Conservation (phyloP, 2,888 invertebrate species). For the Dolichopus griseipennis region DNA sequence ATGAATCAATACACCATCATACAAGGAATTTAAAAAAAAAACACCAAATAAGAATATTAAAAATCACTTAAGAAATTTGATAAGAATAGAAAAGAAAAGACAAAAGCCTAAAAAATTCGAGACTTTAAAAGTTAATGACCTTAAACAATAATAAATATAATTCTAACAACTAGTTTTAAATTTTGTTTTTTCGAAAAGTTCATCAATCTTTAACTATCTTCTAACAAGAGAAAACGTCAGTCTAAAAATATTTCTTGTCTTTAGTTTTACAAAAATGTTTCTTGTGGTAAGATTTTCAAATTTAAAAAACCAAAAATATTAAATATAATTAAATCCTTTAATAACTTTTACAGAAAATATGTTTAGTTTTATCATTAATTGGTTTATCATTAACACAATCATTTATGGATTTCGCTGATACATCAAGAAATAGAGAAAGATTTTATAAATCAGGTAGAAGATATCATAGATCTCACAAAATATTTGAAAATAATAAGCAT, state of each 20-base stretch:
- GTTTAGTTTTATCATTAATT: not conserved
- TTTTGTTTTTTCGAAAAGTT: not conserved
- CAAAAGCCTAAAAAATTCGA: too few species aligned
- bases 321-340: not conserved
- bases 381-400: too few species aligned
- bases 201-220: not conserved
- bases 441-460: not conserved
- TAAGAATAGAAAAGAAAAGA: too few species aligned
- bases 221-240: not conserved
- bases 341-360: not conserved
- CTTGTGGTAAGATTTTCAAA: not conserved
- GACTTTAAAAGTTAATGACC: not conserved
- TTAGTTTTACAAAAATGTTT: not conserved
- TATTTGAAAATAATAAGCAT: not conserved
- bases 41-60: too few species aligned
- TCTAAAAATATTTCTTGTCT: not conserved
- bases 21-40: too few species aligned
- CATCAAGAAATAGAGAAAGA: not conserved
- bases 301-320: not conserved
- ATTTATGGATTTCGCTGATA: not conserved
- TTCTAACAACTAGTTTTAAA: not conserved
- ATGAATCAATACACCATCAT: too few species aligned
- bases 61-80: too few species aligned
- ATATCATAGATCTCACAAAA: not conserved
- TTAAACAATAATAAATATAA: not conserved